phyloP scores from a whole-genome alignment of 2,797 vertebrate genomes.

The Manis crassicaudata region DNA sequence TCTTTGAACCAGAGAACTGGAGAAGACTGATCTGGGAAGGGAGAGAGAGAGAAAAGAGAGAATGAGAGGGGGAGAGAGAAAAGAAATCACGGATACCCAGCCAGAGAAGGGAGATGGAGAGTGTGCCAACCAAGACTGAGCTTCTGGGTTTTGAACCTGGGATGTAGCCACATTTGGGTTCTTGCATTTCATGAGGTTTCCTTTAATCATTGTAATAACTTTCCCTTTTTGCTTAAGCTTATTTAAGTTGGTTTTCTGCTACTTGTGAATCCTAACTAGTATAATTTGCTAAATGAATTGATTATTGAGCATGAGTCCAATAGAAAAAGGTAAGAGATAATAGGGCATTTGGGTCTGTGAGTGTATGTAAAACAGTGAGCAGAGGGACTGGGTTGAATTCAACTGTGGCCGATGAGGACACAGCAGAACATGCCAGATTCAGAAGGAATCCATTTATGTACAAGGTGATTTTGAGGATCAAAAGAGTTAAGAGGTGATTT shows the following conservation, averaged over 20 bases:
- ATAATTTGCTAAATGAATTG: constrained; percentile 36
- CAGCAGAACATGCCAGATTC: neutral
- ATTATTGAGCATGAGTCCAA: neutral
- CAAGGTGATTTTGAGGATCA: constrained; percentile 41
- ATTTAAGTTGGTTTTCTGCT: constrained; percentile 40
- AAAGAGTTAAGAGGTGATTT: neutral
- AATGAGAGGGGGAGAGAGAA: neutral
- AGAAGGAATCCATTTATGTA: neutral
- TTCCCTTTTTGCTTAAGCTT: constrained; percentile 12
- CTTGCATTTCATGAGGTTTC: neutral
- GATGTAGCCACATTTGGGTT: neutral
- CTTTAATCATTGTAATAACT: neutral
- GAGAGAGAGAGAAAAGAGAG: neutral
- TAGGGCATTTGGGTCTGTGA: neutral
- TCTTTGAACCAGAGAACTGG: constrained; percentile 10
- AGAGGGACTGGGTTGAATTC: neutral
- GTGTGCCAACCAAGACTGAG: neutral
- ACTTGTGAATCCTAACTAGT: constrained; percentile 41
- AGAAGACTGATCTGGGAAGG: neutral
- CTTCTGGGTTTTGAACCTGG: neutral
- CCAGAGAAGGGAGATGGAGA: neutral
- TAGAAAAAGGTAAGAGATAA: neutral
- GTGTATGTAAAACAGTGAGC: neutral
- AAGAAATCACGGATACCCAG: neutral
- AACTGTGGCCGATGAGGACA: neutral